Evolutionary conservation across 1,140 invertebrate species (phyloP), one percentile per base, ranked within the genome.

Genomic region (Trinorchestia longiramus): DNA sequence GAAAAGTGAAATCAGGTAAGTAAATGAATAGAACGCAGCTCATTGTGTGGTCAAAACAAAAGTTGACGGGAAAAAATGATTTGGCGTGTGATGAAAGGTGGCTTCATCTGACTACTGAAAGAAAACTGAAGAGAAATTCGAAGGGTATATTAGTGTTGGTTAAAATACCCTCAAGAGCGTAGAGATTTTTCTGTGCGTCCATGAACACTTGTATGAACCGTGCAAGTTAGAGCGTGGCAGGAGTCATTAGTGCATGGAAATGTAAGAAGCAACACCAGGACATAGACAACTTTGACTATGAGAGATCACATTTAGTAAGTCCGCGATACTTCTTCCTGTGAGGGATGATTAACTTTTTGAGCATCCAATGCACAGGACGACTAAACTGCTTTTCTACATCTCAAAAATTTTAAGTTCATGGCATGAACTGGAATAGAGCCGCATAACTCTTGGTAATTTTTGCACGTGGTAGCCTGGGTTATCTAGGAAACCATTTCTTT

Each of bases 401-500:
- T 23, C 15, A 77, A 23, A 77, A 77, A 77, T 36, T 11, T 36
- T 77, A 28, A 77, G 62, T 77, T 77, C 62, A 77, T 3, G 62
- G 36, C 15, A 77, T 11, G 62, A 77, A 77, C 28, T 77, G 62
- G 62, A 77, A 36, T 36, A 77, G 11, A 77, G 62, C 62, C 8
- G 62, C 11, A 77, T 77, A 77, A 77, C 28, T 77, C 62, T 77
- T 36, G 15, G 28, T 77, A 77, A 77, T 36, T 77, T 77, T 36
- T 77, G 15, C 28, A 28, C 11, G 62, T 42, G 88, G 88, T 90
- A 42, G 88, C 88, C 88, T 4, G 88, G 88, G 88, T n/a, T 94
- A 97, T 92, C 95, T 96, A 92, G 96, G 96, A 90, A 95, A 97
- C 96, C 96, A 97, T 87, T 97, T 97, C 95, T 96, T 96, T 87